Conservation (phyloP, 2,888 invertebrate species). For the Dilophus febrilis region DNA sequence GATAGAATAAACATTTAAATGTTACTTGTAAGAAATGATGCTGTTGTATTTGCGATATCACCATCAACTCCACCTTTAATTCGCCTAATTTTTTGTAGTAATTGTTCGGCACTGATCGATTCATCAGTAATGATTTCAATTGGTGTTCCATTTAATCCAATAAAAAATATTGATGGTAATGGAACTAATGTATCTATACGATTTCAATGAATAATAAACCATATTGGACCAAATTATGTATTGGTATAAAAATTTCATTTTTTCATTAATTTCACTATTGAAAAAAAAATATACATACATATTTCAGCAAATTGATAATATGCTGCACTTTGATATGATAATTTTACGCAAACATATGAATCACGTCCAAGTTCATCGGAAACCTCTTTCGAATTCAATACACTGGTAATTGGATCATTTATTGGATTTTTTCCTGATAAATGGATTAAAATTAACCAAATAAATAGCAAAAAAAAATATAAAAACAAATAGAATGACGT, state of each 20-base stretch:
- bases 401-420: no score
- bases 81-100: constrained; percentile 41
- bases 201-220: no score
- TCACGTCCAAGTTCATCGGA: constrained; percentile 37
- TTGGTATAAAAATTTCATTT: no score
- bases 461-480: no score
- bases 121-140: constrained; percentile 58
- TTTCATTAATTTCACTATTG: no score
- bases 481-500: no score
- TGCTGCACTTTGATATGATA: constrained; percentile 53
- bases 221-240: no score
- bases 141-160: constrained; percentile 64
- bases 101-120: constrained; percentile 37
- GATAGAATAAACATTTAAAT: no score
- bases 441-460: no score
- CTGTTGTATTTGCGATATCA: no score
- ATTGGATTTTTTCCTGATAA: no score
- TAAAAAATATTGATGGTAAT: constrained; percentile 73
- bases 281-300: constrained; percentile 51
- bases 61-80: background rate
- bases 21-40: no score
- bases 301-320: constrained; percentile 69
- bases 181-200: constrained; percentile 54
- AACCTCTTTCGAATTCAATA: constrained; percentile 36
- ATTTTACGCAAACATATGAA: constrained; percentile 59